Base-by-base conservation (phyloP, 2,888 invertebrate genomes). In the Drosophila formosana region DNA sequence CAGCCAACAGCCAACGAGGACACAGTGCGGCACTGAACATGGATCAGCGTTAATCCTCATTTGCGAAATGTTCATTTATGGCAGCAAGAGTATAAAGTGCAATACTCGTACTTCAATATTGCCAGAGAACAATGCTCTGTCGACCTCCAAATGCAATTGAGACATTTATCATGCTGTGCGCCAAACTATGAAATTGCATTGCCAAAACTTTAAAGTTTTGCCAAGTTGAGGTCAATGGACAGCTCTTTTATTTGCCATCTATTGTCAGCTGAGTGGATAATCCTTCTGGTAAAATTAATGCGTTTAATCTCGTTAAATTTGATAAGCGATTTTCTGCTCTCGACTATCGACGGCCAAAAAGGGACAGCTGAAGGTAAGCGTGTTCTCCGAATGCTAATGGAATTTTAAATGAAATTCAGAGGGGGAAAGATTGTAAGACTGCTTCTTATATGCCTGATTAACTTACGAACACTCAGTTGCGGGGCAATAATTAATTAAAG, bases 401-500 rank as follows among this genome's bases (percentile, higher is more conserved):
- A 46, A 75, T 61, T 75, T 57, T 56, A 74, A 68, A 52, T 55
- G 28, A 67, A 74, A 51, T 52, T 3, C 45, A 34, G 32, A 32
- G 28, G 53, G n/a, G 23, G 7, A 43, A 41, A 18, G 41, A 23
- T 32, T 43, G 53, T 55, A n/a, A 43, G 32, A 32, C 43, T 25
- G 23, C 32, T 43, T 56, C 34, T 34, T 32, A 56, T 34, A 45
- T 45, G 56, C 25, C 46, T 13, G 73, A 39, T 69, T 64, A 64
- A 68, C 53, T 68, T 53, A 53, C 60, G 47, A 6, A 50, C 32
- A 49, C 45, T 26, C 28, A 41, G 45, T 30, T 53, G 41, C 43
- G 45, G 32, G 23, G 58, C 34, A 57, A 46, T 55, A 66, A 74
- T 76, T 76, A 78, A 76, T 76, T 70, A 74, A 74, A 69, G 62